Evolutionary conservation across 2,113 vertebrate genomes (phyloP).

Genomic region (Caranx melampygus): DNA sequence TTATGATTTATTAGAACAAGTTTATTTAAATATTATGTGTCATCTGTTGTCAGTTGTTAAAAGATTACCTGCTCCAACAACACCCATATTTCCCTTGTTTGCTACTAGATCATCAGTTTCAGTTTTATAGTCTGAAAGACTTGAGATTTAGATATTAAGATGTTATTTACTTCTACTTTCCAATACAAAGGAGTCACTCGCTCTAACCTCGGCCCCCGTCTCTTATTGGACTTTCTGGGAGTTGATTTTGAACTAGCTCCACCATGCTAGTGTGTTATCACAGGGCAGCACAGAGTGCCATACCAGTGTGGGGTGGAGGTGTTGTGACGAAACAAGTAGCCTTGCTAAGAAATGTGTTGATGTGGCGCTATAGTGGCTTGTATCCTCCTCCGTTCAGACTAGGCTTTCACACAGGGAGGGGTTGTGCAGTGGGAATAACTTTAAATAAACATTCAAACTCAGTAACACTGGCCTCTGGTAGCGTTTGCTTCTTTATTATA

Average conservation of each 20-base stretch:
- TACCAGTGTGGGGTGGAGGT: constrained; percentile 61
- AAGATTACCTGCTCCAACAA: too few species aligned
- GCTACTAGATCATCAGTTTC: too few species aligned
- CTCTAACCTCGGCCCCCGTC: constrained; percentile 22
- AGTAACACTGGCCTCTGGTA: constrained; percentile 25
- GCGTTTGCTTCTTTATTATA: constrained; percentile 18
- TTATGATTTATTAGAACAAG: neutral
- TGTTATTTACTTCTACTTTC: too few species aligned
- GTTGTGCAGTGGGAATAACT: constrained; percentile 67
- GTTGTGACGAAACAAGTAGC: constrained; percentile 66
- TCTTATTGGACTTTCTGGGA: constrained; percentile 46
- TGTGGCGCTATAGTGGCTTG: constrained; percentile 88
- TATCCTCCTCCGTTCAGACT: constrained; percentile 94
- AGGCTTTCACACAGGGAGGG: constrained; percentile 76
- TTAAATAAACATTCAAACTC: constrained; percentile 78
- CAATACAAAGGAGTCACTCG: constrained; percentile 24
- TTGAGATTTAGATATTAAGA: too few species aligned
- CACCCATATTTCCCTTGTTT: too few species aligned
- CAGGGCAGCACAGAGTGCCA: constrained; percentile 77
- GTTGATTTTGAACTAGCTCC: constrained; percentile 52
- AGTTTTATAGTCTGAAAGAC: too few species aligned
- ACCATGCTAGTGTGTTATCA: constrained; percentile 70
- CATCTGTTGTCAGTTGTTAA: neutral
- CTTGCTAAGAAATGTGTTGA: constrained; percentile 84
- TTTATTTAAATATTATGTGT: neutral